Base-by-base conservation (phyloP, 1,140 invertebrate genomes). In the Lepidotrigona ventralis region DNA sequence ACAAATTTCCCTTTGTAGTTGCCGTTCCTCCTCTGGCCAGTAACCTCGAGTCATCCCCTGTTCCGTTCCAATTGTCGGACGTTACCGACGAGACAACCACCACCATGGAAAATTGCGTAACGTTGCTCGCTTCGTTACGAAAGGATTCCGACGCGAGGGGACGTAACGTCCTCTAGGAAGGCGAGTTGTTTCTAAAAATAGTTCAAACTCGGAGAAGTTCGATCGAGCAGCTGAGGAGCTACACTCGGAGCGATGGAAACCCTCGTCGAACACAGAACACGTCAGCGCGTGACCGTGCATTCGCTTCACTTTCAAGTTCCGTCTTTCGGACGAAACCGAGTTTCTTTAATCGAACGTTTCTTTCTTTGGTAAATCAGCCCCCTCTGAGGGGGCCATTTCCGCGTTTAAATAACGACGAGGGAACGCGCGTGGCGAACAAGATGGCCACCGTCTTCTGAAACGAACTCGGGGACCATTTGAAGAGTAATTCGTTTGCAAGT, bases 151-250 rank as follows among this genome's bases (percentile, higher is more conserved):
- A 26, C 29, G 39, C 6, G 8, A 39, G 39, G 53, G 39, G 8
- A 63, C 46, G 39, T 39, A 21, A 39, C 66, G 39, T 83, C 74
- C 66, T 63, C 69, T 68, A 46, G 60, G 51, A 66, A 54, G 54
- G 26, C 6, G 8, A 46, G n/a, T 15, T 39, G n/a, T 15, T 53
- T 78, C 81, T 83, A 83, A 83, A 78, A 78, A 83, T 83, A 83
- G 66, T 58, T 46, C 51, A 78, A 78, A 29, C 74, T 8, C 39
- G 39, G 56, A 74, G 74, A 26, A 56, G 66, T 78, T 83, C 81
- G 81, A 83, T 83, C 33, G 33, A 33, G 46, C 54, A 33, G 64
- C 39, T 33, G 33, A 53, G 26, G 54, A 70, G 39, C 39, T 8
- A 8, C 39, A 82, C 68, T 77, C n/a, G 15, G n/a, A n/a, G n/a